Evolutionary conservation across 2,113 vertebrate genomes (phyloP), one percentile per base, ranked within the genome.

Genomic region (Clinocottus analis): DNA sequence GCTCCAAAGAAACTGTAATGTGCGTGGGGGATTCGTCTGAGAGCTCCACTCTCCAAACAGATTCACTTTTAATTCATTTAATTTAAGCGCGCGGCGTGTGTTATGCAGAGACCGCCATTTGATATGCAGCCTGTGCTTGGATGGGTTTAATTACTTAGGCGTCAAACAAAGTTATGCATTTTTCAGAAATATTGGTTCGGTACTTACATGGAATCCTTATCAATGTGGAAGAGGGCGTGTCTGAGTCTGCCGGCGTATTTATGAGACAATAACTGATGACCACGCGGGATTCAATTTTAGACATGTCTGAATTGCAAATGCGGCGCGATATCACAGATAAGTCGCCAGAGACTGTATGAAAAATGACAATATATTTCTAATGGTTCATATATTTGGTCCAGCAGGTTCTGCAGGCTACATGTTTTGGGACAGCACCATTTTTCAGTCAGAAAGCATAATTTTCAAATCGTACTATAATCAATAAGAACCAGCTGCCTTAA

Each of bases 41-140:
- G 82, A 82, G 82, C 51, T 0, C 49, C 27, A 1, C 77, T 80
- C 69, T 79, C 60, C 62, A 72, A 89, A 80, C 82, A 84, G 66
- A 87, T 86, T 79, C 80, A 64, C 80, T 83, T 89, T 87, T 82
- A 84, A 92, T 89, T 87, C 53, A 72, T 87, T 85, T 81, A 69
- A 67, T 90, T 86, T 65, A 25, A 56, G 68, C 21, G 47, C 7
- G 33, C 59, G 41, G 75, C 80, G 25, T 80, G 86, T 75, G 86
- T 74, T 75, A 21, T 67, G 65, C 75, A 79, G 72, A 70, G 56
- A 71, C 58, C 35, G 58, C 51, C 31, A 23, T 87, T 83, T 73
- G 70, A 77, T 86, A 86, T 88, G 72, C 80, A 74, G 84, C 47
- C 59, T 35, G 72, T 80, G 87, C 87, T 87, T 69, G 73, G 77